Evolutionary conservation across 64 coral and sea anemone species (phyloP).

Genomic region (Montipora efflorescens): DNA sequence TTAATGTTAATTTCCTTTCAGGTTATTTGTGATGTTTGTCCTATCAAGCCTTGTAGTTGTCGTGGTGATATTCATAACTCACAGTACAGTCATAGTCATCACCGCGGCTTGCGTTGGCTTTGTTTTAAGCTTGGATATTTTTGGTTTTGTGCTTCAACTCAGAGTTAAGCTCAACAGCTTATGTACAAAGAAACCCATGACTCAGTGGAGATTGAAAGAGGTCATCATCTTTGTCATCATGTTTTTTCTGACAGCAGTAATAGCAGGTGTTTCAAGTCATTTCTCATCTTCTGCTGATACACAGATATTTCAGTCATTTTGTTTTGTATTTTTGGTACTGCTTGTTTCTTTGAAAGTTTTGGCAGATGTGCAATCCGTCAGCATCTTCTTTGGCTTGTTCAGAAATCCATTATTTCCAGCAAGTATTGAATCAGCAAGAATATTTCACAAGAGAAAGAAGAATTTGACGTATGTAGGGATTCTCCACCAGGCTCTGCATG

Average conservation of each 20-base stretch:
- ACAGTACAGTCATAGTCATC: constrained; percentile 54
- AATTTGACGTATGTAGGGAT: constrained; percentile 48
- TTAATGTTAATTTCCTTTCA: constrained; percentile 1
- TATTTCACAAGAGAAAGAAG: constrained; percentile 71
- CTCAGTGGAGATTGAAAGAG: constrained; percentile 66
- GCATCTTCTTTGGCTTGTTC: constrained; percentile 79
- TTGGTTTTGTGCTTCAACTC: constrained; percentile 58
- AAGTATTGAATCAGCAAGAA: constrained; percentile 66
- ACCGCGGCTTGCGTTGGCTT: constrained; percentile 69
- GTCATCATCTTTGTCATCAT: constrained; percentile 54
- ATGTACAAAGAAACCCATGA: not conserved
- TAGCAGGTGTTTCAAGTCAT: constrained; percentile 57
- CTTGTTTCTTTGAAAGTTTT: constrained; percentile 83
- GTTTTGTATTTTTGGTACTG: constrained; percentile 72
- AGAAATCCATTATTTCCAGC: constrained; percentile 90
- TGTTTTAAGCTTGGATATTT: constrained; percentile 83
- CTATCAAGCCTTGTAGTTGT: constrained; percentile 75
- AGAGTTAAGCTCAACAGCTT: constrained; percentile 15
- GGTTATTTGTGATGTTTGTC: constrained; percentile 81
- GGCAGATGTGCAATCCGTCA: constrained; percentile 83
- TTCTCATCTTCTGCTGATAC: constrained; percentile 47
- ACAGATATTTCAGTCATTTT: constrained; percentile 69
- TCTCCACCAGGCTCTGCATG: constrained; percentile 60
- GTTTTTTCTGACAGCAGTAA: constrained; percentile 19
- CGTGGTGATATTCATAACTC: constrained; percentile 78